Percentiles rank a stretch among this genome's conserved stretches.
phyloP scores from a whole-genome alignment of 1,140 invertebrate genomes.

The Achroia grisella region DNA sequence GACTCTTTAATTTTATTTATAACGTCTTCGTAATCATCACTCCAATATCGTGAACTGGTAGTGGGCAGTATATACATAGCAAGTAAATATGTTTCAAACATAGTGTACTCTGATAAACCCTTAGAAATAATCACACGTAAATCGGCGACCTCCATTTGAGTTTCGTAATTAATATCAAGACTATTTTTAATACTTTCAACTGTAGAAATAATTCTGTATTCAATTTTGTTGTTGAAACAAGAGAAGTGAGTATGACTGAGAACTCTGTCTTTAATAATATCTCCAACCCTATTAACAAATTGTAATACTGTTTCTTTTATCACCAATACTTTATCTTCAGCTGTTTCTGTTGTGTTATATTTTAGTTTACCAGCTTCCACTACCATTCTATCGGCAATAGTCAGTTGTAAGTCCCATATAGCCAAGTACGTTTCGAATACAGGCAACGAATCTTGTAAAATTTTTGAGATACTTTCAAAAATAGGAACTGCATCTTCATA shows the following conservation, averaged over 20 bases:
- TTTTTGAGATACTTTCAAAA: conserved; percentile 9
- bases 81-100: background rate
- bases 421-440: background rate
- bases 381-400: background rate
- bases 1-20: background rate
- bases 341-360: too few species aligned
- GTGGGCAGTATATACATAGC: background rate
- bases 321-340: too few species aligned
- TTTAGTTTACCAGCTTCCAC: too few species aligned
- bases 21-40: background rate
- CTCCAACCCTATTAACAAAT: too few species aligned
- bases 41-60: background rate
- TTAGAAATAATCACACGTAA: background rate
- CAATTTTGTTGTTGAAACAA: too few species aligned
- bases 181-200: too few species aligned
- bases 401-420: conserved; percentile 10
- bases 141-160: background rate
- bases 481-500: conserved; percentile 5
- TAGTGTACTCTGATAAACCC: background rate
- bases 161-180: conserved; percentile 1
- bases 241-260: too few species aligned
- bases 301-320: too few species aligned
- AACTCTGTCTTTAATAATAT: too few species aligned
- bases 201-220: too few species aligned
- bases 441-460: background rate